These are phyloP conservation scores for Empidonax alnorum DNA, from an alignment of 2,113 vertebrate genomes.

Conservation along the genomic window DNA sequence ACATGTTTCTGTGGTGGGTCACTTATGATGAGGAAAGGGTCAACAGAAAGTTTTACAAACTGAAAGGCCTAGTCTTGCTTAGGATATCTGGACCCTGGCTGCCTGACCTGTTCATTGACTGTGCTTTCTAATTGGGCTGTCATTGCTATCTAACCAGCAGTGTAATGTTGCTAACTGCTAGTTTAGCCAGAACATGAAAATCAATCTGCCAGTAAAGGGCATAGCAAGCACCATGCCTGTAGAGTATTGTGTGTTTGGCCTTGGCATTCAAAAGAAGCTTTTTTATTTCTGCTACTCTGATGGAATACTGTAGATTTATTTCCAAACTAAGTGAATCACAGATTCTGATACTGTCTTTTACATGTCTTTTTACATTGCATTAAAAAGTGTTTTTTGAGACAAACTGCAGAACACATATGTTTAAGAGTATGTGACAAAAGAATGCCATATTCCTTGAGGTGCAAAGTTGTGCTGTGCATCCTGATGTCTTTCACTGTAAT, in stretches of 20 bases:
- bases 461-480: not conserved
- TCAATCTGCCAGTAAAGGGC: slow-evolving; percentile 76
- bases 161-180: slow-evolving; percentile 59
- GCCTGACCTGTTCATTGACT: slow-evolving; percentile 75
- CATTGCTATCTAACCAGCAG: slow-evolving; percentile 45
- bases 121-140: slow-evolving; percentile 77
- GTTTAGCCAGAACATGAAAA: slow-evolving; percentile 76
- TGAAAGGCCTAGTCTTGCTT: slow-evolving; percentile 27
- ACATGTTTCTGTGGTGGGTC: slow-evolving; percentile 47
- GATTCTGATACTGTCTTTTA: not conserved
- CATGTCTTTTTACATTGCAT: not conserved
- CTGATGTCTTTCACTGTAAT: slow-evolving; percentile 2
- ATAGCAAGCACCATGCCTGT: slow-evolving; percentile 56
- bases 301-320: slow-evolving; percentile 6
- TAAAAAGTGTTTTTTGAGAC: not conserved
- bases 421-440: slow-evolving; percentile 9
- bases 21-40: slow-evolving; percentile 67
- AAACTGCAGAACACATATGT: not conserved
- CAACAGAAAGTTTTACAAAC: slow-evolving; percentile 60
- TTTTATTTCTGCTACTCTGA: slow-evolving; percentile 30
- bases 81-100: slow-evolving; percentile 19
- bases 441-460: not conserved
- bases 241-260: slow-evolving; percentile 54
- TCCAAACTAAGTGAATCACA: slow-evolving; percentile 30
- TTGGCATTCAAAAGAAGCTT: slow-evolving; percentile 57